A percentile compares a stretch with the other conserved stretches of the same genome.
These are phyloP conservation scores for Cromileptes altivelis DNA, from an alignment of 2,113 vertebrate species.

Conservation along the genomic window DNA sequence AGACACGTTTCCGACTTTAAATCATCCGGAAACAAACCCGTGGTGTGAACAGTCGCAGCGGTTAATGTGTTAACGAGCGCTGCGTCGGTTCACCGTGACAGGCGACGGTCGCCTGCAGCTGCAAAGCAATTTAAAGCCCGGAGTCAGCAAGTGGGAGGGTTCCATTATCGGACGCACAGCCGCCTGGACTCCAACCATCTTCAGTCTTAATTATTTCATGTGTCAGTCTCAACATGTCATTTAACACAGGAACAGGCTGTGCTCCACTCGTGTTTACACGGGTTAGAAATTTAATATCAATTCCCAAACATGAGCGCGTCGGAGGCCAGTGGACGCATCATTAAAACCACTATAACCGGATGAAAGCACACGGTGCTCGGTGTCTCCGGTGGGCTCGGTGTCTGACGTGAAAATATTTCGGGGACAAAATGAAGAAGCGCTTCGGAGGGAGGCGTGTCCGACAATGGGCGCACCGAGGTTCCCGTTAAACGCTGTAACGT, in stretches of 20 bases:
- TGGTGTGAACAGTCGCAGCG: fast-evolving
- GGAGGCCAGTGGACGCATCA: too few relatives aligned
- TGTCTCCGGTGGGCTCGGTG: too few relatives aligned
- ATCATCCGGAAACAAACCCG: not conserved
- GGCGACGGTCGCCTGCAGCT: conserved; percentile 4
- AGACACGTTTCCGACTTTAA: fast-evolving
- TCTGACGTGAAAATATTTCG: too few relatives aligned
- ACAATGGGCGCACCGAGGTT: conserved; percentile 10
- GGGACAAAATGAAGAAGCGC: not conserved
- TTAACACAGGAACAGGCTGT: not conserved
- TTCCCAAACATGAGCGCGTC: fast-evolving
- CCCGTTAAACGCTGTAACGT: conserved; percentile 13
- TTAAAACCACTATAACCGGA: too few relatives aligned
- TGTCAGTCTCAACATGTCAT: not conserved
- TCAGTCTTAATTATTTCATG: not conserved
- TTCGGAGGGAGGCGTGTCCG: conserved; percentile 45
- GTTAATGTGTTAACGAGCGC: not conserved
- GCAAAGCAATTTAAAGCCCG: not conserved
- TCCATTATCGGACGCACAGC: conserved; percentile 58
- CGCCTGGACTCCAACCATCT: not conserved
- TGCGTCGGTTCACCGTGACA: not conserved
- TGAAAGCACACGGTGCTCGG: too few relatives aligned
- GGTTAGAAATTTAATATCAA: not conserved
- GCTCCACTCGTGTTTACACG: not conserved
- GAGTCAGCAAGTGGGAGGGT: fast-evolving